Evolutionary conservation across 30 jellyfish, hydroid and myxozoan species (phyloP).

Genomic region (Chironex yamaguchii): DNA sequence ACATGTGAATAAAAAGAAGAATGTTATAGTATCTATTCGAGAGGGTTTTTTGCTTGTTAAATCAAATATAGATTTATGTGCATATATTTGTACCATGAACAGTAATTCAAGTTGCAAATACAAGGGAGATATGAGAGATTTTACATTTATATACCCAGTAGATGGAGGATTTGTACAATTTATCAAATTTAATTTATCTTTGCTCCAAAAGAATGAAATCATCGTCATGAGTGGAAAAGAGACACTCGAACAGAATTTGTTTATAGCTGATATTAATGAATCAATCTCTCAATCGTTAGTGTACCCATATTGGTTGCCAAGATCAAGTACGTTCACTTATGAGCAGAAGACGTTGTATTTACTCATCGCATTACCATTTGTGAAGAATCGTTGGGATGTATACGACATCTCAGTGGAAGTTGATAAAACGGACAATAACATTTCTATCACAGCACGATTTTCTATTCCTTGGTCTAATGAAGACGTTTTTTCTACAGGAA

Average conservation of each 20-base stretch:
- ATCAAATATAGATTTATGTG: neutral
- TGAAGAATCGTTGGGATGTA: constrained; percentile 59
- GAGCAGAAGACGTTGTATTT: neutral
- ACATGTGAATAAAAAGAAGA: neutral
- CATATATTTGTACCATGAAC: neutral
- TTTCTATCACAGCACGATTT: constrained; percentile 15
- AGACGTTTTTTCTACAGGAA: neutral
- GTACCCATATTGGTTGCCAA: neutral
- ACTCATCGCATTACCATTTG: constrained; percentile 43
- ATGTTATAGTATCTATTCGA: neutral
- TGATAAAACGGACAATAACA: neutral
- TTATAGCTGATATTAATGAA: neutral
- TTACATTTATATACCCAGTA: neutral
- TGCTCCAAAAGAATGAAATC: neutral
- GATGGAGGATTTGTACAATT: neutral
- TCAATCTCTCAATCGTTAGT: neutral
- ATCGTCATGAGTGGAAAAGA: neutral
- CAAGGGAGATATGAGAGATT: neutral
- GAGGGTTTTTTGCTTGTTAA: neutral
- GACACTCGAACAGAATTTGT: too few species aligned
- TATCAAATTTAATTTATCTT: neutral
- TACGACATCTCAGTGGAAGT: constrained; percentile 7
- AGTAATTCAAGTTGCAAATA: neutral
- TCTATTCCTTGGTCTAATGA: constrained; percentile 70
- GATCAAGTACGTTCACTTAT: neutral